Evolutionary conservation across 2,888 invertebrate species (phyloP), one percentile per base, ranked within the genome.

Genomic region (Graphium colonna): DNA sequence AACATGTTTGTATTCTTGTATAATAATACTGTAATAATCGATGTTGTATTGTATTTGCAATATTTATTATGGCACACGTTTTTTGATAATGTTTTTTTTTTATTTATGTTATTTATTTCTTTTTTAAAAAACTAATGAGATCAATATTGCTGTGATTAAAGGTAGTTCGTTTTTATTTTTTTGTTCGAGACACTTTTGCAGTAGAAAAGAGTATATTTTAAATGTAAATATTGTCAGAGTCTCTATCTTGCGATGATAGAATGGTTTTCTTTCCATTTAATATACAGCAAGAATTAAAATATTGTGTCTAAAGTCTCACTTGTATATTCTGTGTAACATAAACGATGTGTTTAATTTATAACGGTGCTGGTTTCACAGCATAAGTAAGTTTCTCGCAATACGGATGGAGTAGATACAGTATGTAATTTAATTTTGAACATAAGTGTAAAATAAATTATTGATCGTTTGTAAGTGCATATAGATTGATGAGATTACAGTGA

Each of bases 391-490:
- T 81, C 81, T 81, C 79, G 88, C 88, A 88, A 87, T 87, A 88
- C 78, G 72, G 75, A 79, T 68, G 79, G 75, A 70, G 68, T 76
- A 77, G 75, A 62, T 73, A 75, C 55, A 58, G 60, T 75, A 75
- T 75, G 69, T 69, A 81, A 75, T 80, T 78, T 77, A 81, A 77
- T 77, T 10, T 78, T 77, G 64, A 64, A 70, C 60, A 64, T 83
- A 84, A 81, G 75, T 85, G 84, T 88, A 86, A 82, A 82, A 84
- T 88, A 88, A 86, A 86, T 85, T 87, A 89, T 88, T 87, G 79
- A 71, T 82, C 69, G 68, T 73, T 71, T 75, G 65, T 85, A 87
- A 86, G 84, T 79, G 81, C 79, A 80, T 81, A 86, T 84, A 86
- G 85, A 82, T 78, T 79, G 86, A 82, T 77, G 74, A 83, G 77